Base-by-base conservation (phyloP, 2,888 invertebrate species). In the Pammene fasciana region DNA sequence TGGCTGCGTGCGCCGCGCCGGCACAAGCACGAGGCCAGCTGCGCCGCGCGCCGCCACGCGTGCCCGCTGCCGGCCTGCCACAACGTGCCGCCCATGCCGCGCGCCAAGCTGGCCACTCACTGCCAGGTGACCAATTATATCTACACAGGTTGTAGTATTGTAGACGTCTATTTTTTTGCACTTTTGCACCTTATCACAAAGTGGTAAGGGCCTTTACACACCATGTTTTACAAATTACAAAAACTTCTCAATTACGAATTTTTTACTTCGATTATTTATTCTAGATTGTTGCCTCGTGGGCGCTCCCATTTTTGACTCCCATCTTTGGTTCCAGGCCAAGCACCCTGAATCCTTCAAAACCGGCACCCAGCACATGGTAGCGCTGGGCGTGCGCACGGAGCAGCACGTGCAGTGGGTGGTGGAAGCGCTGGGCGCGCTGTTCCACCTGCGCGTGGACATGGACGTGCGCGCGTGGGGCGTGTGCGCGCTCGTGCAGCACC, bases 1-100 rank as follows among this genome's bases (percentile, higher is more conserved):
- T 86, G 86, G 76, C 84, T 90, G 82, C 87, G 87, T 0, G 84
- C 92, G 77, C 84, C 87, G 10, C 77, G 86, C 48, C 93, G 93
- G 78, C 79, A 74, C 41, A 79, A 84, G 75, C 94, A 94, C 84
- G 93, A 94, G 84, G 85, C 88, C 38, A 86, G 83, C 75, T 93
- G 93, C 81, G 74, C 75, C 55, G 83, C 86, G 80, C 90, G 93
- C 71, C 86, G 86, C 74, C 92, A 93, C 87, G 81, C 80, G 73
- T 94, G 94, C 82, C 89, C 91, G 78, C 86, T 88, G 78, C 85
- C 86, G 70, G 75, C 79, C 73, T 93, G 93, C 82, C 75, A 52
- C 73, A 76, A 72, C 71, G 78, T 76, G 72, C 67, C 77, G 74
- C 79, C 81, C 34, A 75, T 87, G 72, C 79, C 84, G 66, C 80